Percentiles rank a stretch among this genome's conserved stretches.
These are phyloP conservation scores for Pediacus dermestoides DNA, from an alignment of 2,888 invertebrate species.

Conservation along the genomic window DNA sequence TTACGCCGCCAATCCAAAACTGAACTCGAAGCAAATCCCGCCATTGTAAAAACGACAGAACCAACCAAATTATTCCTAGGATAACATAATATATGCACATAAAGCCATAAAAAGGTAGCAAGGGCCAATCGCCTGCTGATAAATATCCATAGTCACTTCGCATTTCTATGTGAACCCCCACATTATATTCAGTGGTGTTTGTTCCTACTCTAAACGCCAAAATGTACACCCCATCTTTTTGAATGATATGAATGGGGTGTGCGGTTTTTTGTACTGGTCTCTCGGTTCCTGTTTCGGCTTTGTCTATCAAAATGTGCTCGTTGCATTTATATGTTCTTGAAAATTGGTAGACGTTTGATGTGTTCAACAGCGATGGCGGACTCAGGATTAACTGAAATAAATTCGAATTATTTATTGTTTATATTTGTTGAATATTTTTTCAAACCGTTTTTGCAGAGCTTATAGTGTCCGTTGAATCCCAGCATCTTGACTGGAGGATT, in stretches of 20 bases:
- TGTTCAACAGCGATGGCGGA: too few species aligned
- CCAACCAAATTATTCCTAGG: constrained; percentile 79
- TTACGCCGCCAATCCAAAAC: constrained; percentile 94
- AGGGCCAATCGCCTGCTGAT: constrained; percentile 86
- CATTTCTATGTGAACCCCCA: constrained; percentile 68
- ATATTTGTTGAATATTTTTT: constrained; percentile 7
- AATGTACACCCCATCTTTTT: constrained; percentile 71
- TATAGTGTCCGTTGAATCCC: constrained; percentile 49
- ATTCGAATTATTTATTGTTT: background rate
- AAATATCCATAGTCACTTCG: constrained; percentile 75
- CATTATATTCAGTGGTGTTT: constrained; percentile 52
- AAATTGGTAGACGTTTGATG: constrained; percentile 25
- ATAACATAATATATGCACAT: constrained; percentile 87
- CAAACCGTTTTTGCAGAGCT: constrained; percentile 40
- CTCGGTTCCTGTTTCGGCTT: constrained; percentile 36
- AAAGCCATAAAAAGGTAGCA: constrained; percentile 82
- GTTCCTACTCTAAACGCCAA: constrained; percentile 54
- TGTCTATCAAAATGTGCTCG: constrained; percentile 43
- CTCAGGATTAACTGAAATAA: too few species aligned
- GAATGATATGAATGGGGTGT: constrained; percentile 55
- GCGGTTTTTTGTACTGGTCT: constrained; percentile 21
- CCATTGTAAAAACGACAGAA: constrained; percentile 83
- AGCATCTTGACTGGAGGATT: constrained; percentile 57
- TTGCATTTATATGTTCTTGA: constrained; percentile 38
- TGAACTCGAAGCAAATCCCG: constrained; percentile 86